These are phyloP conservation scores for Hesperia comma DNA, from an alignment of 2,888 invertebrate genomes.

Conservation along the genomic window DNA sequence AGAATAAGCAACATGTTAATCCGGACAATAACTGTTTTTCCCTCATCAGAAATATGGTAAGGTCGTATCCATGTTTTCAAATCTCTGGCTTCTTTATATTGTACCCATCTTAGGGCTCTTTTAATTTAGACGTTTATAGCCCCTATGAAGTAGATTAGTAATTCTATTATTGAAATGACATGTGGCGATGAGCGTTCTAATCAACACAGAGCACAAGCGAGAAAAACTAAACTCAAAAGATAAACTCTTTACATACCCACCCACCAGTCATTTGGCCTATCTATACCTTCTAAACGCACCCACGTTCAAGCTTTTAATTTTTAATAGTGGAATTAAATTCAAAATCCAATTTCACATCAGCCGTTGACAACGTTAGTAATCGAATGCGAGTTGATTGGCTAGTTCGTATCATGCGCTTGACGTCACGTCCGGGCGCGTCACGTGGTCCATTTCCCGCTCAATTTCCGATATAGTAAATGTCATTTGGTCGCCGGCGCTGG, in stretches of 20 bases:
- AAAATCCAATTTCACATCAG: constrained; percentile 38
- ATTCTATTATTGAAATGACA: no score
- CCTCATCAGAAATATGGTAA: no score
- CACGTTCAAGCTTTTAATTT: background rate
- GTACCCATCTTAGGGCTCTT: no score
- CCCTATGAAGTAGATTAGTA: no score
- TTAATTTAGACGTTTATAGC: no score
- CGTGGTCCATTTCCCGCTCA: constrained; percentile 76
- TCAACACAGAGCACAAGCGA: background rate
- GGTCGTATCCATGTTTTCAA: no score
- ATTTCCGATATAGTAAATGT: constrained; percentile 68
- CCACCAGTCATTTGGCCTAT: background rate
- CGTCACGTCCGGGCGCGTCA: constrained; percentile 71
- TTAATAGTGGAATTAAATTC: constrained; percentile 10
- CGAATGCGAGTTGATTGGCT: constrained; percentile 75
- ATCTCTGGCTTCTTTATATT: no score
- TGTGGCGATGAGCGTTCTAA: no score
- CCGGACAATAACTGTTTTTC: no score
- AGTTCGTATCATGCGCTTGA: constrained; percentile 71
- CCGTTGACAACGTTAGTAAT: constrained; percentile 52
- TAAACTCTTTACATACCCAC: no score
- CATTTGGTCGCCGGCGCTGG: constrained; percentile 29
- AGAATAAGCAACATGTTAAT: no score
- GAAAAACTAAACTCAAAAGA: no score
- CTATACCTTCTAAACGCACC: background rate